These are phyloP conservation scores for Chouioia cunea DNA, from an alignment of 2,888 invertebrate genomes.

Conservation along the genomic window DNA sequence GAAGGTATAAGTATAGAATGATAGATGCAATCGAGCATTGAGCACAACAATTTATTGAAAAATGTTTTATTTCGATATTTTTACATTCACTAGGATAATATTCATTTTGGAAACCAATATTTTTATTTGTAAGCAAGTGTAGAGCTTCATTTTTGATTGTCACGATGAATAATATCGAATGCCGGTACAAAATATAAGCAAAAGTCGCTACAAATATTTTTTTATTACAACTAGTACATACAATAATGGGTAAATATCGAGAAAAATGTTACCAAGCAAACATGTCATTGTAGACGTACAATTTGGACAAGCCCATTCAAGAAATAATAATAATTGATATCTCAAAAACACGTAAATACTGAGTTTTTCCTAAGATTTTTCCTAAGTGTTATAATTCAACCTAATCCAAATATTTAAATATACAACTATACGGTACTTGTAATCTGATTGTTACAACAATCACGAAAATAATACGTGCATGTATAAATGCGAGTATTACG, in stretches of 20 bases:
- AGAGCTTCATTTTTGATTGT: conserved; percentile 39
- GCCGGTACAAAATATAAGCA: conserved; percentile 31
- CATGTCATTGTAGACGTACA: too few relatives aligned
- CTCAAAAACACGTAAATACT: too few relatives aligned
- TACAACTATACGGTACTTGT: too few relatives aligned
- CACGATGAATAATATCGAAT: conserved; percentile 39
- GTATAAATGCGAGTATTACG: too few relatives aligned
- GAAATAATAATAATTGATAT: too few relatives aligned
- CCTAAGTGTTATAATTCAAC: too few relatives aligned
- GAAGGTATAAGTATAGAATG: too few relatives aligned
- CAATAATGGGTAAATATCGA: conserved; percentile 2
- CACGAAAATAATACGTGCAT: too few relatives aligned
- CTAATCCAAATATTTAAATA: too few relatives aligned
- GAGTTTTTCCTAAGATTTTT: too few relatives aligned
- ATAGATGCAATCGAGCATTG: background rate
- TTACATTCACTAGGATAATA: conserved; percentile 35
- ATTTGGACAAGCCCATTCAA: too few relatives aligned
- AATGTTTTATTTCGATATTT: conserved; percentile 37
- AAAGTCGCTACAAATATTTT: conserved; percentile 22
- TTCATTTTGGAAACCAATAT: conserved; percentile 15
- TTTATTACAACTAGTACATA: conserved; percentile 17
- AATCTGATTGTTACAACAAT: too few relatives aligned
- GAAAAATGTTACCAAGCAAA: conserved; percentile 33
- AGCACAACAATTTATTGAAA: conserved; percentile 35
- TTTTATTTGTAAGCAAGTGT: conserved; percentile 3